A percentile compares a stretch with the other conserved stretches of the same genome.
phyloP scores from a whole-genome alignment of 2,113 vertebrate species.

The Etheostoma spectabile region DNA sequence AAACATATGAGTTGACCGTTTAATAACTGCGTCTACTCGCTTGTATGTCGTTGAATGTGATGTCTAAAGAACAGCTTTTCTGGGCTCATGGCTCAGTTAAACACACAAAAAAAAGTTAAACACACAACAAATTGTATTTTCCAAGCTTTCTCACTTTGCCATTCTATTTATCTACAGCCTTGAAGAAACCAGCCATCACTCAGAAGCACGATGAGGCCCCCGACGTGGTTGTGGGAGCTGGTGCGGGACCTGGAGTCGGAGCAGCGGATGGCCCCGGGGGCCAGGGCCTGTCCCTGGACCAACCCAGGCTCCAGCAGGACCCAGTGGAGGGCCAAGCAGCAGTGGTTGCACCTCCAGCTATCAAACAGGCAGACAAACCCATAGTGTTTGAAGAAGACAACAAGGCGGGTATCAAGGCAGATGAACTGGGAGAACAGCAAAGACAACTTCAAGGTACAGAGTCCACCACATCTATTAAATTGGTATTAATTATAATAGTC shows the following conservation, averaged over 20 bases:
- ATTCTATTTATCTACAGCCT: slow-evolving; percentile 56
- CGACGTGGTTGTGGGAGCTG: slow-evolving; percentile 54
- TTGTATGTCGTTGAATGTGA: not conserved
- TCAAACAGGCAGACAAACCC: slow-evolving; percentile 73
- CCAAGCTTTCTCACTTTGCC: not conserved
- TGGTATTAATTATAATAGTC: not conserved
- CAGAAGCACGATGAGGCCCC: slow-evolving; percentile 72
- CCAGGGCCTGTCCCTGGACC: slow-evolving; percentile 74
- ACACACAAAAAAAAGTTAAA: too few species aligned
- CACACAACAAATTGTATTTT: too few species aligned
- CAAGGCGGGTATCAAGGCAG: slow-evolving; percentile 81
- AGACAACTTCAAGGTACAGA: slow-evolving; percentile 77
- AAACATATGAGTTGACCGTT: not conserved
- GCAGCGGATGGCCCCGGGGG: slow-evolving; percentile 69
- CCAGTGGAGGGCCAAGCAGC: slow-evolving; percentile 49
- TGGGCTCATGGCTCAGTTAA: not conserved
- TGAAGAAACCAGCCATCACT: slow-evolving; percentile 85
- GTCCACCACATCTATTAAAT: not conserved
- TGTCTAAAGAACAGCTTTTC: not conserved
- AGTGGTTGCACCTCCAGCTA: slow-evolving; percentile 23
- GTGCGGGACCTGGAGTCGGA: slow-evolving; percentile 66
- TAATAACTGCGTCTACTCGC: not conserved
- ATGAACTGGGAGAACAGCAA: slow-evolving; percentile 84
- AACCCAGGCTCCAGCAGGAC: slow-evolving; percentile 77
- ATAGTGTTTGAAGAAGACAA: slow-evolving; percentile 81